phyloP scores from a whole-genome alignment of 2,113 vertebrate species.

The Malurus melanocephalus region DNA sequence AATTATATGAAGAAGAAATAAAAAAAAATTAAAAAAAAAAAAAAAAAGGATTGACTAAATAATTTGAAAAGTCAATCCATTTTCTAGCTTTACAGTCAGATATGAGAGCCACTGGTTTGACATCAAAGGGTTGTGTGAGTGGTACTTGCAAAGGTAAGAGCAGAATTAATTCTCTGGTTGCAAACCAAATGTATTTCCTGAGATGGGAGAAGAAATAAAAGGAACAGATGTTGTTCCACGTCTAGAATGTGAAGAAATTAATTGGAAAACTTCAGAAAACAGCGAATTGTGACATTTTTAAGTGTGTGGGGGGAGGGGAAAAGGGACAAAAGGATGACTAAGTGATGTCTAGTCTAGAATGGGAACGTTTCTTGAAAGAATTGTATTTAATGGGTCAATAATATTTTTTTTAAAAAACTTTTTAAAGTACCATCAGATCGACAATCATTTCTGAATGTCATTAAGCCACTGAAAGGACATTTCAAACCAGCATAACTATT shows the following conservation, averaged over 20 bases:
- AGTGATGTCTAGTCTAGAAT: neutral
- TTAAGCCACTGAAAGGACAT: neutral
- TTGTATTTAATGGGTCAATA: neutral
- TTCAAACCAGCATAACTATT: neutral
- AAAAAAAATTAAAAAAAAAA: neutral
- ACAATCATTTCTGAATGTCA: neutral
- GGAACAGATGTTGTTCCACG: neutral
- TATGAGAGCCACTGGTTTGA: neutral
- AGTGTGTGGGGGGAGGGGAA: rapidly evolving
- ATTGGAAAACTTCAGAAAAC: neutral
- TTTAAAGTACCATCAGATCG: neutral
- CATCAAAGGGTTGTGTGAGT: neutral
- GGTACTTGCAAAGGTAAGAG: neutral
- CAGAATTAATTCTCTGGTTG: neutral
- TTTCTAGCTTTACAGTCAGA: neutral
- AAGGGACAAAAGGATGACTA: neutral
- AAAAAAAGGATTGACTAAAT: neutral
- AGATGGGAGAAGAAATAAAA: neutral
- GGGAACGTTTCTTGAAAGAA: neutral
- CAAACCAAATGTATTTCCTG: neutral
- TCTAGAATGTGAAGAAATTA: neutral
- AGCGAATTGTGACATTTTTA: neutral
- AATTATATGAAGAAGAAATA: neutral
- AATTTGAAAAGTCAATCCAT: neutral
- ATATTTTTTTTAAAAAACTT: neutral